A percentile compares a stretch with the other conserved stretches of the same genome.
Conservation (phyloP, 2,797 vertebrate species). For the Siniperca obscura region DNA sequence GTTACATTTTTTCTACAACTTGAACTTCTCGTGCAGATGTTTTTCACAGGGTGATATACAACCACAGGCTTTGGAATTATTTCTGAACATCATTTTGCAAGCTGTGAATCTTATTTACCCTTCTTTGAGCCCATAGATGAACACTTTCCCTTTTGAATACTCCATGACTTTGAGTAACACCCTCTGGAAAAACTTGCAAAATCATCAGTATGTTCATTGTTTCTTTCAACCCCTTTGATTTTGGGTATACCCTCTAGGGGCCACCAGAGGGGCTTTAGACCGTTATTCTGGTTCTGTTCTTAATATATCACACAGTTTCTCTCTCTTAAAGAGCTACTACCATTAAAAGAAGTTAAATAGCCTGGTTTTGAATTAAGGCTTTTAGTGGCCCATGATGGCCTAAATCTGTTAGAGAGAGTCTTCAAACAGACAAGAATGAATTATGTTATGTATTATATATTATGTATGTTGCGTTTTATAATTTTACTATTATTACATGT, state of each 20-base stretch:
- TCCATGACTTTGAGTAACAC: background rate
- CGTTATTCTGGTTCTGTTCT: slow-evolving; percentile 3
- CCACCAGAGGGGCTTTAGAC: slow-evolving; percentile 1
- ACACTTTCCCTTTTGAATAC: background rate
- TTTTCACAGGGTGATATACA: background rate
- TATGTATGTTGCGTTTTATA: background rate
- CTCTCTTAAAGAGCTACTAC: background rate
- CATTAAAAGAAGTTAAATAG: slow-evolving; percentile 28
- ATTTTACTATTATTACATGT: background rate
- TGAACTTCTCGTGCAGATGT: background rate
- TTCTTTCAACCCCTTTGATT: background rate
- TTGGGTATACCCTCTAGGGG: background rate
- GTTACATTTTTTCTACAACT: no score
- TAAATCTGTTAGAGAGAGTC: background rate
- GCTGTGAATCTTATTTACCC: background rate
- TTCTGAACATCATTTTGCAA: no score
- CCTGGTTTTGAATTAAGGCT: slow-evolving; percentile 29
- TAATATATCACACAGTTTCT: slow-evolving; percentile 2
- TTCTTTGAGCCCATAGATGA: background rate
- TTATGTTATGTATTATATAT: no score
- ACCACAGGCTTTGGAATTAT: background rate
- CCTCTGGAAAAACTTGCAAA: background rate
- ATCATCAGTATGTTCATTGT: background rate
- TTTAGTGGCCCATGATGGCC: slow-evolving; percentile 1
- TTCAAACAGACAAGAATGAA: background rate